A percentile compares a stretch with the other conserved stretches of the same genome.
Evolutionary conservation across 2,113 vertebrate genomes (phyloP).

Genomic region (Speoplatyrhinus poulsoni): DNA sequence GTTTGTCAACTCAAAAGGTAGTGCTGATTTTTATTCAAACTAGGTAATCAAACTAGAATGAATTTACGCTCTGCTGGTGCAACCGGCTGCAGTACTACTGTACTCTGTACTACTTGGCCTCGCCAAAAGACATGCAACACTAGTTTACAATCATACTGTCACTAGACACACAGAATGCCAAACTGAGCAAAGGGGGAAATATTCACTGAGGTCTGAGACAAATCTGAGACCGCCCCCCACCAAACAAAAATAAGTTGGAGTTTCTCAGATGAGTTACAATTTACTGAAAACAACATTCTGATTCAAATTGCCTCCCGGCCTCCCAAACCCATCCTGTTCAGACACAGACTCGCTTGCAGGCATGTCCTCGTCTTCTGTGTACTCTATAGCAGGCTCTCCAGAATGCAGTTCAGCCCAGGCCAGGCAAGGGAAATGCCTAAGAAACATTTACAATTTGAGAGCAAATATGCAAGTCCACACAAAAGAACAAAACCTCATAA

Average conservation of each 20-base stretch:
- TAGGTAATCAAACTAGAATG: no score
- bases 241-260: not conserved
- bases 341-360: no score
- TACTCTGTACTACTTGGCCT: no score
- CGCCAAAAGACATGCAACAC: slow-evolving; percentile 48
- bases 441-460: slow-evolving; percentile 54
- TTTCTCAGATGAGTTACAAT: slow-evolving; percentile 2
- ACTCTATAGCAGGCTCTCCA: slow-evolving; percentile 24
- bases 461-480: slow-evolving; percentile 59
- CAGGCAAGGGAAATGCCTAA: slow-evolving; percentile 35
- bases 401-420: slow-evolving; percentile 28
- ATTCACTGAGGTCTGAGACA: slow-evolving; percentile 35
- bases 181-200: slow-evolving; percentile 45
- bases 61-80: no score
- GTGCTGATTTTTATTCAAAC: no score
- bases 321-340: not conserved
- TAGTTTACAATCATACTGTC: slow-evolving; percentile 54
- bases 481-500: slow-evolving; percentile 67
- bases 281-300: not conserved
- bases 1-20: no score
- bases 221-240: slow-evolving; percentile 3
- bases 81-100: no score
- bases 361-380: slow-evolving; percentile 3
- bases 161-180: slow-evolving; percentile 41
- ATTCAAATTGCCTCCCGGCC: not conserved